Evolutionary conservation across 2,113 vertebrate genomes (phyloP).

Genomic region (Paramormyrops kingsleyae): DNA sequence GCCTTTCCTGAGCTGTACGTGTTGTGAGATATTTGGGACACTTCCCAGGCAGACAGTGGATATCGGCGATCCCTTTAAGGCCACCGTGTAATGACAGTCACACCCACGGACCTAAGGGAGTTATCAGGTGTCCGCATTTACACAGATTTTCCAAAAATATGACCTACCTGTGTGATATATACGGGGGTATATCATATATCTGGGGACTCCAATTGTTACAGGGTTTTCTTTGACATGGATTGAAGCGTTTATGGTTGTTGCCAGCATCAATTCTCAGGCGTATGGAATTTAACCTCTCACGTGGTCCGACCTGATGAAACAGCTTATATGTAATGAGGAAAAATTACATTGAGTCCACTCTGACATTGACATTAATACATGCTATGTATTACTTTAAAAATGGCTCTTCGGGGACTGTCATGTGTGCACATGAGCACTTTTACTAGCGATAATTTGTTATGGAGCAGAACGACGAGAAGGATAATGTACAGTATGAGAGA

Average conservation of each 20-base stretch:
- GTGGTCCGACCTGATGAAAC: background rate
- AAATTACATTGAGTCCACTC: background rate
- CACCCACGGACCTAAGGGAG: background rate
- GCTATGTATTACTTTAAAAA: background rate
- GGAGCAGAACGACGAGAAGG: background rate
- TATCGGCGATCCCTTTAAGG: background rate
- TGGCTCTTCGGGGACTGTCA: background rate
- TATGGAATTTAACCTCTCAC: background rate
- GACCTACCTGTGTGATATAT: background rate
- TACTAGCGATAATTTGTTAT: background rate
- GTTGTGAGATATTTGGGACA: background rate
- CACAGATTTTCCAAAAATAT: background rate
- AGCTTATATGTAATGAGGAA: background rate
- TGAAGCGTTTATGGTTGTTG: background rate
- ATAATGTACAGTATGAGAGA: background rate
- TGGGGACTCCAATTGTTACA: background rate
- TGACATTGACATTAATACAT: background rate
- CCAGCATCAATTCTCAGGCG: background rate
- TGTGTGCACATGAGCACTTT: background rate
- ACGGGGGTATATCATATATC: background rate
- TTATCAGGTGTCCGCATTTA: background rate
- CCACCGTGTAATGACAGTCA: background rate
- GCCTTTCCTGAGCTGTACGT: background rate
- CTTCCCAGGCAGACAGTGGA: background rate
- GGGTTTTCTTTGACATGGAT: background rate